Base-by-base conservation (phyloP, 2,113 vertebrate species). In the Callithrix jacchus region DNA sequence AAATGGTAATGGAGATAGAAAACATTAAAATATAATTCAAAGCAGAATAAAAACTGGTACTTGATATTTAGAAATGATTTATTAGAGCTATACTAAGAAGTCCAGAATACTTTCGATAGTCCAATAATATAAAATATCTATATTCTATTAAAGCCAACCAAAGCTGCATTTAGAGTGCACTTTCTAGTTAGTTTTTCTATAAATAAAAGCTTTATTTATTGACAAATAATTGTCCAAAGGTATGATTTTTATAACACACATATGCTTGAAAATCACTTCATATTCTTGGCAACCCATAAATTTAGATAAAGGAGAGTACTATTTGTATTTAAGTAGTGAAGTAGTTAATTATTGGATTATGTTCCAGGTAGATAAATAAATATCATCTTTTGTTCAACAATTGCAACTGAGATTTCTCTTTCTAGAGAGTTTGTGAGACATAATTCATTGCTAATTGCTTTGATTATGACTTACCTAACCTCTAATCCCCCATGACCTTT, bases 401-500 rank as follows among this genome's bases (percentile, higher is more conserved):
- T 87, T 91, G 97, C 96, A 98, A 89, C 47, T 84, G 64, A 96
- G 91, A 91, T 97, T 98, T 98, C 73, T 94, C 95, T 94, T 98
- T 97, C 81, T 84, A 97, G 95, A 87, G 82, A 97, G 81, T 76
- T 98, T 92, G 76, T 66, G 95, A 96, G 71, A 96, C 68, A 97
- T 86, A 98, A 97, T 95, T 91, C 94, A 94, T 90, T 98, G 64
- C 73, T 98, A 98, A 98, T 98, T 98, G 93, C 96, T 98, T 98
- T 98, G 97, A 98, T 98, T 98, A 97, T 96, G 96, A 97, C 49
- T 97, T 98, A 97, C 95, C 85, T 97, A 98, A 98, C 89, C 97
- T 98, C 81, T 97, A 97, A 98, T 97, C 97, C 96, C 49, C 58
- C 12, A 45, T 96, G 95, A 98, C 97, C 94, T 98, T 98, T 97